Percentiles rank a stretch among this genome's conserved stretches.
These are phyloP conservation scores for Ophthalmolycus amberensis DNA, from an alignment of 2,113 vertebrate genomes.

Conservation along the genomic window DNA sequence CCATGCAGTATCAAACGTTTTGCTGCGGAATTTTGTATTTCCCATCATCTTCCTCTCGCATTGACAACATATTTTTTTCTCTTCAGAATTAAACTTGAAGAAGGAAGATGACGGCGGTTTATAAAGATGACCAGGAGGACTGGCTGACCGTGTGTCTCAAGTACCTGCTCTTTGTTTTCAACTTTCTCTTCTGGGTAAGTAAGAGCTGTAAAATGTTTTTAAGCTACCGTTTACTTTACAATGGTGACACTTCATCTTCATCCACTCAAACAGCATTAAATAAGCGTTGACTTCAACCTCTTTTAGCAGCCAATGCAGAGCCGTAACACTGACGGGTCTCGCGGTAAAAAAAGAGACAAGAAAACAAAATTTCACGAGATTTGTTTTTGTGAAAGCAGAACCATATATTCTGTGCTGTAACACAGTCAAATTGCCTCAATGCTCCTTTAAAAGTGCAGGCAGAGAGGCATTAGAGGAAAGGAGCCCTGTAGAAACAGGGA, in stretches of 20 bases:
- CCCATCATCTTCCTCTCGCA: background rate
- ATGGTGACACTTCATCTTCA: background rate
- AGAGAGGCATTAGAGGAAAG: background rate
- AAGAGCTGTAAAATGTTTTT: background rate
- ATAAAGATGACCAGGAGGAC: conserved; percentile 85
- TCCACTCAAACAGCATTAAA: background rate
- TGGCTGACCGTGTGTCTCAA: conserved; percentile 87
- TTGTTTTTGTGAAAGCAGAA: background rate
- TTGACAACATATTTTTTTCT: background rate
- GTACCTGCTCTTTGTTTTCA: conserved; percentile 90
- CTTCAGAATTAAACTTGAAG: conserved; percentile 42
- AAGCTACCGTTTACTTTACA: background rate
- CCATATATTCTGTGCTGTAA: background rate
- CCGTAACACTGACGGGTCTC: background rate
- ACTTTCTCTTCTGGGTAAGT: conserved; percentile 93
- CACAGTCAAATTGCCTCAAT: background rate
- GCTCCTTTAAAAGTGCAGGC: conserved; percentile 9
- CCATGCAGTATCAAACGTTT: background rate
- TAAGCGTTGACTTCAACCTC: background rate
- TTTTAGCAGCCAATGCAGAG: background rate
- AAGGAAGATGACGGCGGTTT: conserved; percentile 80
- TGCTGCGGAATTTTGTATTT: background rate
- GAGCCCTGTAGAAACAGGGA: background rate
- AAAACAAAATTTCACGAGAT: background rate
- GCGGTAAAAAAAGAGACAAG: background rate